Base-by-base conservation (phyloP, 2,888 invertebrate species). In the Luperina testacea region DNA sequence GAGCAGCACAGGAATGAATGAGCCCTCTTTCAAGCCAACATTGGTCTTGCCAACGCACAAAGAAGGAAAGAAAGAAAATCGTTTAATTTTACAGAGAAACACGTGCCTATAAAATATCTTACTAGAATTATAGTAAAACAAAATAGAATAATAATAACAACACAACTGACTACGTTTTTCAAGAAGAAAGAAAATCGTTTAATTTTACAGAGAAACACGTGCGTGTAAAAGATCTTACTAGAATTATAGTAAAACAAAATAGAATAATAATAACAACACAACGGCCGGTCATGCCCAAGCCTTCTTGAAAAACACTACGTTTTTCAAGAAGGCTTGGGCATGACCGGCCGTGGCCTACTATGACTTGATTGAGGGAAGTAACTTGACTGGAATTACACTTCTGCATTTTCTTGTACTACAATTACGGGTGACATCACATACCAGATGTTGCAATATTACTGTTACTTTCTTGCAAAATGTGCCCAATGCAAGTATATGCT, bases 391-490 rank as follows among this genome's bases (percentile, higher is more conserved):
- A 65, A 27, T 77, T 45, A 63, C 45, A 51, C 75, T 85, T 78
- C 75, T 77, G 42, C 24, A n/a, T n/a, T 59, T 57, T 53, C 63
- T 59, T 51, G 6, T 68, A 24, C 32, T 32, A 48, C 53, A 69
- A 61, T 51, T 57, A 64, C 17, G 0, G 8, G 20, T 84, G 84
- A 83, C 76, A 73, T 85, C 87, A 83, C 27, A 7, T 0, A 51
- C 57, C 84, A 83, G 61, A 69, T 83, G 78, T 84, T 81, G 84
- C 84, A 85, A 86, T 45, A 70, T 24, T 48, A 84, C 78, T 81
- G 84, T 80, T 78, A 81, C 81, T 87, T 84, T 81, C 78, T 87
- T 83, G 74, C 81, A 78, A 80, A 83, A 75, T 68, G 24, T 79
- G 64, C 77, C 64, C 75, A 63, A 70, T 69, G 38, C 24, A 57